A percentile compares a stretch with the other conserved stretches of the same genome.
phyloP scores from a whole-genome alignment of 1,140 invertebrate species.

The Proctacanthus coquilletti region DNA sequence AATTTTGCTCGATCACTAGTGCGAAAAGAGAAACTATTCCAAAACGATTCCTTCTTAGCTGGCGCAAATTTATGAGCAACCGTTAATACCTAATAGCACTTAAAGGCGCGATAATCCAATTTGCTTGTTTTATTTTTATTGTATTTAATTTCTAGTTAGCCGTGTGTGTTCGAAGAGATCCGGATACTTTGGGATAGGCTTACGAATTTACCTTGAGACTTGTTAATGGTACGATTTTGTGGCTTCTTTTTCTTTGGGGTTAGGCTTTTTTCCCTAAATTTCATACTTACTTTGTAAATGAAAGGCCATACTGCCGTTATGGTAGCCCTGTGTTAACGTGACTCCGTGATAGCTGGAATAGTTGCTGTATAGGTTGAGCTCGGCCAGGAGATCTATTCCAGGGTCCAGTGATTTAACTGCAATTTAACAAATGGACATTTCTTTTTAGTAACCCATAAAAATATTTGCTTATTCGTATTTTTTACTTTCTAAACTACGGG shows the following conservation, averaged over 20 bases:
- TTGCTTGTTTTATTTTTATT: background rate
- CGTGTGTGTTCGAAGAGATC: too few relatives aligned
- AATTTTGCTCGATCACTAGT: too few relatives aligned
- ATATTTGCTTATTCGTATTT: too few relatives aligned
- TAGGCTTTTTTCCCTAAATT: background rate
- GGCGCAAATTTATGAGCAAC: too few relatives aligned
- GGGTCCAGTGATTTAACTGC: too few relatives aligned
- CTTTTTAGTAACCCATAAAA: too few relatives aligned
- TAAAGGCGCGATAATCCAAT: background rate
- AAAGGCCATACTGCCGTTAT: background rate
- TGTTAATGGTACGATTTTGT: background rate
- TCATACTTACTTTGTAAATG: background rate
- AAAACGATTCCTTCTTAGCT: too few relatives aligned
- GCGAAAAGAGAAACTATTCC: too few relatives aligned
- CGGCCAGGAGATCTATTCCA: slow-evolving; percentile 5
- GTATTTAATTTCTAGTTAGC: background rate
- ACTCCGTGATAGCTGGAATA: slow-evolving; percentile 5
- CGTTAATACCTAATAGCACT: background rate
- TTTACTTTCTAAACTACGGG: too few relatives aligned
- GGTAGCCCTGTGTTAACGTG: slow-evolving; percentile 3
- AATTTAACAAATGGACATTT: too few relatives aligned
- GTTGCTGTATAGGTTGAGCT: slow-evolving; percentile 4
- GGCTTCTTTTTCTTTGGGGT: background rate
- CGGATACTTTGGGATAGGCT: too few relatives aligned
- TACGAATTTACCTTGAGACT: too few relatives aligned